Evolutionary conservation across 1,140 invertebrate species (phyloP), one percentile per base, ranked within the genome.

Genomic region (Tetragnatha versicolor): DNA sequence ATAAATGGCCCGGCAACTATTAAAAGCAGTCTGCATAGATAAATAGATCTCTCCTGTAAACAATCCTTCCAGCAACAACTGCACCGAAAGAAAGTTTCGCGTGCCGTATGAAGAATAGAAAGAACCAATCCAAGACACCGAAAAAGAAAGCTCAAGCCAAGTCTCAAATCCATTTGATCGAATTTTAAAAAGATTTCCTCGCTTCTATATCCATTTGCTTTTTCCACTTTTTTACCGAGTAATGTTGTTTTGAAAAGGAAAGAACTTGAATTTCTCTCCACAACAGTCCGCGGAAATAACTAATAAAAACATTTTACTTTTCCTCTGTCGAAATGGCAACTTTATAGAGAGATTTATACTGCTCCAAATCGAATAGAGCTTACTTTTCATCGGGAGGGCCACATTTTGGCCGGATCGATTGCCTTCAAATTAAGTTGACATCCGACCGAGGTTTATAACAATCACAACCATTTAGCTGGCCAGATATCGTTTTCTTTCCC

Each of bases 251-350:
- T 51, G 49, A 51, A 51, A 51, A n/a, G n/a, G n/a, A 45, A 45
- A n/a, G n/a, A 51, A 51, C 2, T 51, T 20, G 49, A 51, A 51
- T 51, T 51, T 51, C 49, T n/a, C n/a, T 14, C 9, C 9, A 22
- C 9, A 51, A 51, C n/a, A 9, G 9, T 51, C n/a, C 7, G 20
- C n/a, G 25, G n/a, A n/a, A 51, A 51, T 14, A 14, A 51, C 49
- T 51, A 51, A 51, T 51, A 51, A 51, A 51, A 51, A 51, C 49
- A 51, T 51, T 51, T 51, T 51, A 51, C 49, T 17, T 51, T n/a
- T 51, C 49, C n/a, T 9, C 49, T 20, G 49, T 51, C 20, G n/a
- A 22, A 22, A n/a, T n/a, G 25, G 49, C 20, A 51, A 51, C 14
- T 51, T 17, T 22, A 51, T 51, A 51, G 10, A 51, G 49, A 51